These are phyloP conservation scores for Pomatorhinus ruficollis DNA, from an alignment of 2,113 vertebrate species.

Conservation along the genomic window DNA sequence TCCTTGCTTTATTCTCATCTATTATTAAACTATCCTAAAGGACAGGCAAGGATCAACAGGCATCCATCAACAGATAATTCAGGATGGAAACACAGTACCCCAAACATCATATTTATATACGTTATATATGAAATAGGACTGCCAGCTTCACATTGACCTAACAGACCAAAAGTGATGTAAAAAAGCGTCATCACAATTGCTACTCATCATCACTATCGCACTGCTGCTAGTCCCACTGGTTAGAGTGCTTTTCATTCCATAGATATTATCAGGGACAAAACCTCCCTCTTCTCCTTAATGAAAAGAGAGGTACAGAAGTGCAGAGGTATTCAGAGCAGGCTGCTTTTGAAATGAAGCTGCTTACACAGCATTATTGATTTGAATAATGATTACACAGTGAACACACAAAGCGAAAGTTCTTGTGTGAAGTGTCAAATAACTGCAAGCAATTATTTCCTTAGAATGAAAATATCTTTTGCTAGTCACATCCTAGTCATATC, in stretches of 20 bases:
- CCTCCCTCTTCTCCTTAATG: not conserved
- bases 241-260: not conserved
- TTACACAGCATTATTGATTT: not conserved
- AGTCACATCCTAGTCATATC: not conserved
- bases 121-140: not conserved
- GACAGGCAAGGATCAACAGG: not conserved
- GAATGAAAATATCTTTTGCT: not conserved
- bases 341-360: not conserved
- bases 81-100: not conserved
- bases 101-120: not conserved
- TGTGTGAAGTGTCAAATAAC: not conserved
- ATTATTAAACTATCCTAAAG: not conserved
- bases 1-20: not conserved
- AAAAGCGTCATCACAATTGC: not conserved
- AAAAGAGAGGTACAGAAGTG: not conserved
- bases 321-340: not conserved
- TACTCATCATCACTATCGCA: not conserved
- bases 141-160: not conserved
- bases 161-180: not conserved
- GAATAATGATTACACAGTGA: not conserved
- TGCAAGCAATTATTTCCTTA: not conserved
- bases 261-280: not conserved
- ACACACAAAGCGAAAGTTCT: not conserved
- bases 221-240: not conserved
- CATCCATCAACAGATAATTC: not conserved